phyloP scores from a whole-genome alignment of 2,113 vertebrate genomes.

The Diphyllodes magnificus region DNA sequence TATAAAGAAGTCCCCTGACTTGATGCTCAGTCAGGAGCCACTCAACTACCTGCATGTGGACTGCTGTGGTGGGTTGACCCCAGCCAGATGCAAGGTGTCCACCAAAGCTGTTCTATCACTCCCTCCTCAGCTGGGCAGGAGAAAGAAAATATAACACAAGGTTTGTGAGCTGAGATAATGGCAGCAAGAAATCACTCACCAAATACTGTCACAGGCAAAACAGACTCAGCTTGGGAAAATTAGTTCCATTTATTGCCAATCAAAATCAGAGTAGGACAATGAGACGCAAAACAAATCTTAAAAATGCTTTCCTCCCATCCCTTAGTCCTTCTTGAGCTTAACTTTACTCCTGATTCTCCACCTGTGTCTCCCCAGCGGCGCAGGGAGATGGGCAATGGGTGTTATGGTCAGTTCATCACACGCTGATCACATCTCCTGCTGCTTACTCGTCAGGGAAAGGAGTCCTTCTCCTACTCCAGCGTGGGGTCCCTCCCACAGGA shows the following conservation, averaged over 20 bases:
- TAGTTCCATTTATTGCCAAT: background rate
- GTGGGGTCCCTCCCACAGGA: background rate
- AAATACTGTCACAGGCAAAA: background rate
- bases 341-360: background rate
- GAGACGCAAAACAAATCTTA: background rate
- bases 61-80: background rate
- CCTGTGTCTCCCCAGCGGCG: accelerated
- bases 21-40: background rate
- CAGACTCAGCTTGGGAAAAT: background rate
- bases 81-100: background rate
- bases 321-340: accelerated
- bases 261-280: background rate
- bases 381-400: background rate
- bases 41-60: background rate
- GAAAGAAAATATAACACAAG: background rate
- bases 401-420: background rate
- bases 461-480: background rate
- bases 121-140: background rate
- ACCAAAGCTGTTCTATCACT: background rate
- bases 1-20: background rate
- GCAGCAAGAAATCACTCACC: too few species aligned
- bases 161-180: background rate
- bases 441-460: background rate
- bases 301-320: background rate
- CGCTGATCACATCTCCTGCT: accelerated